These are phyloP conservation scores for Psilopsiagon aurifrons DNA, from an alignment of 2,113 vertebrate genomes.

Conservation along the genomic window DNA sequence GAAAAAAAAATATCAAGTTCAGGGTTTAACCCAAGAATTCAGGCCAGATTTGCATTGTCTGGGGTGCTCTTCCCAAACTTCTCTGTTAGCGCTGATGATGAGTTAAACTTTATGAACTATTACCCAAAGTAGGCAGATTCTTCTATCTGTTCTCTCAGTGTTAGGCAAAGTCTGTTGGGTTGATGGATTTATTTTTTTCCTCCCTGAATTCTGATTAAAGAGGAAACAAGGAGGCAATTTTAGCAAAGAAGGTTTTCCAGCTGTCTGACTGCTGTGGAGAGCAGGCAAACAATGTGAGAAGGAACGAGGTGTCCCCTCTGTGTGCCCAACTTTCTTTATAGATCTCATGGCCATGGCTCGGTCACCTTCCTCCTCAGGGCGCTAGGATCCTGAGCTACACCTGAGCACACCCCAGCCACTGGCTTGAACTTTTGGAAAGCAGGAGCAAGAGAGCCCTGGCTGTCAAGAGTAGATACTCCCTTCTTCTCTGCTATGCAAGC, in stretches of 20 bases:
- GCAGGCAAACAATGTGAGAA: neutral
- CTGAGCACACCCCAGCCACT: neutral
- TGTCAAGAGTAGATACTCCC: neutral
- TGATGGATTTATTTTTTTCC: neutral
- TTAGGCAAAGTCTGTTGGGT: neutral
- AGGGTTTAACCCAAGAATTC: neutral
- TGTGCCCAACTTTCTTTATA: neutral
- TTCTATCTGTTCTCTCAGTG: neutral
- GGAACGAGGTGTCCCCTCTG: neutral
- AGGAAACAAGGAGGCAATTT: neutral
- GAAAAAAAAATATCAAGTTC: neutral
- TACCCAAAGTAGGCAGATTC: neutral
- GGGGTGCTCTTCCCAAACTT: neutral
- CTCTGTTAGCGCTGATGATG: neutral
- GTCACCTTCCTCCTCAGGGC: neutral
- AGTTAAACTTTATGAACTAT: neutral
- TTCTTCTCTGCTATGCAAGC: neutral
- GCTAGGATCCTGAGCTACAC: neutral
- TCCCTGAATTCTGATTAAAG: neutral
- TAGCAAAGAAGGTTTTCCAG: neutral
- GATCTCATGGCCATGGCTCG: neutral
- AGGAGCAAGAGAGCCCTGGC: neutral
- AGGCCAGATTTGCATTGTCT: neutral
- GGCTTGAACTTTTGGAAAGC: neutral
- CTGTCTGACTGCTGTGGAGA: neutral